phyloP scores from a whole-genome alignment of 2,888 invertebrate genomes.

The Xanthostigma xanthostigma region DNA sequence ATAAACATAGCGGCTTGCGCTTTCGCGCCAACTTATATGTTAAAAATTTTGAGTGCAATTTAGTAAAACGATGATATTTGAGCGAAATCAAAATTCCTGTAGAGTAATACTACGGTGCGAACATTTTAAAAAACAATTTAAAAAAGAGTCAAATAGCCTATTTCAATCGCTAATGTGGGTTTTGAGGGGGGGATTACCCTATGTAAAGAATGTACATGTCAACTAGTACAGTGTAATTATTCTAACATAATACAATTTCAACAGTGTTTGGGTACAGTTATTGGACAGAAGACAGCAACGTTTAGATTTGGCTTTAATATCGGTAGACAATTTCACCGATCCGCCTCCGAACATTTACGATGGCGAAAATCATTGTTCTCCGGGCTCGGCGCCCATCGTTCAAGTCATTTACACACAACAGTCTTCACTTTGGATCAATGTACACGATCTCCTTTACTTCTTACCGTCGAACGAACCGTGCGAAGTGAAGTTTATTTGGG shows the following conservation, averaged over 20 bases:
- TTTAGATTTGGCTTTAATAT: conserved; percentile 69
- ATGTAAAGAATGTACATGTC: too few relatives aligned
- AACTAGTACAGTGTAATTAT: not conserved
- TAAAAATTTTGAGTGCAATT: too few relatives aligned
- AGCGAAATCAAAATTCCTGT: too few relatives aligned
- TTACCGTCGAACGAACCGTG: conserved; percentile 41
- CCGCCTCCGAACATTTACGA: conserved; percentile 37
- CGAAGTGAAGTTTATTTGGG: conserved; percentile 66
- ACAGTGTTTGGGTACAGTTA: conserved; percentile 83
- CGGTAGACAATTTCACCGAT: conserved; percentile 59
- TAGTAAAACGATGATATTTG: too few relatives aligned
- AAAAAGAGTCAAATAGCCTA: too few relatives aligned
- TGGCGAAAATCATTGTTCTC: conserved; percentile 25
- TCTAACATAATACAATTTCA: conserved; percentile 11
- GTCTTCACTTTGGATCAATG: conserved; percentile 84
- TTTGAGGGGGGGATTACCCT: too few relatives aligned
- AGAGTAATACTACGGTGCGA: too few relatives aligned
- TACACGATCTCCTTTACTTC: conserved; percentile 81
- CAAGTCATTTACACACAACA: conserved; percentile 45
- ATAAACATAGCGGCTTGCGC: too few relatives aligned
- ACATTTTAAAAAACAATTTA: too few relatives aligned
- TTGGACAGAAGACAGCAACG: conserved; percentile 76
- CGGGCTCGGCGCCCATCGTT: conserved; percentile 31
- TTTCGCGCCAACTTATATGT: too few relatives aligned
- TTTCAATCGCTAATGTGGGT: too few relatives aligned